A percentile compares a stretch with the other conserved stretches of the same genome.
phyloP scores from a whole-genome alignment of 2,888 invertebrate species.

The Malthinus flaveolus region DNA sequence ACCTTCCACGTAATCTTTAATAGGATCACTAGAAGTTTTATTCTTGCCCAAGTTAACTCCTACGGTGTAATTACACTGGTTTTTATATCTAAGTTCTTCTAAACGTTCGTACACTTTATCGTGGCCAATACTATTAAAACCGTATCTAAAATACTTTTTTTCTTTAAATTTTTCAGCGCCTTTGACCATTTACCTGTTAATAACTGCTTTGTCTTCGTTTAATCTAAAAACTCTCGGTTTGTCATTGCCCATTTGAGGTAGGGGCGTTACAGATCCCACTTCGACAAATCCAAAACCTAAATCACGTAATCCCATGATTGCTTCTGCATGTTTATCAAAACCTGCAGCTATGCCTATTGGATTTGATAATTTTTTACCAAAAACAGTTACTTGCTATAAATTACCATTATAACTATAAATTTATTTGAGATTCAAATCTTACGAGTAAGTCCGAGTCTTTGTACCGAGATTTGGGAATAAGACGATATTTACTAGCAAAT shows the following conservation, averaged over 20 bases:
- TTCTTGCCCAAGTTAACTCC: constrained; percentile 98
- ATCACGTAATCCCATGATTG: constrained; percentile 75
- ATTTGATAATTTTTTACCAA: constrained; percentile 75
- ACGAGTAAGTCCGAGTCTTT: constrained; percentile 70
- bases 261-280: constrained; percentile 93
- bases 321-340: constrained; percentile 97
- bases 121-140: constrained; percentile 96
- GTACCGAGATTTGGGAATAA: constrained; percentile 65
- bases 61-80: constrained; percentile 62
- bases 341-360: constrained; percentile 98
- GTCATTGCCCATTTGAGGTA: constrained; percentile 90
- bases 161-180: too few relatives aligned
- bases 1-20: constrained; percentile 83
- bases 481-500: constrained; percentile 71
- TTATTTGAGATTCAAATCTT: constrained; percentile 39
- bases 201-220: constrained; percentile 81
- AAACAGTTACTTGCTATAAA: constrained; percentile 69
- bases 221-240: constrained; percentile 92
- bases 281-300: constrained; percentile 96
- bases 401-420: background rate
- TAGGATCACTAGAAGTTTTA: constrained; percentile 75
- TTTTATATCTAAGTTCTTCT: constrained; percentile 57
- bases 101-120: constrained; percentile 71
- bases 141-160: constrained; percentile 62
- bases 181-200: constrained; percentile 68